Conservation (phyloP, 2,113 vertebrate species). For the Rattus rattus region DNA sequence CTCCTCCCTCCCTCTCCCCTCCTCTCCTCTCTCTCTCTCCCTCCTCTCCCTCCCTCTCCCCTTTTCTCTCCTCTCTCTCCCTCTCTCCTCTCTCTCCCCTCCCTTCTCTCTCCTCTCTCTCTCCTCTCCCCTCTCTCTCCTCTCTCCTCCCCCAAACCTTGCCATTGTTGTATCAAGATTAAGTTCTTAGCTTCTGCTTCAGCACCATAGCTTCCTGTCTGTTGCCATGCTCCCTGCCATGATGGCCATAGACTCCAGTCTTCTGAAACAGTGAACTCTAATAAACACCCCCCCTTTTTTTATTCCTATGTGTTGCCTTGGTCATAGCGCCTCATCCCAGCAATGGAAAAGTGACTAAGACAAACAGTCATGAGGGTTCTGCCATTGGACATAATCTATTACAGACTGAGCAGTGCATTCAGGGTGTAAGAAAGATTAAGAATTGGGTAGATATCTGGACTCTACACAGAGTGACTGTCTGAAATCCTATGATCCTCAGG, state of each 20-base stretch:
- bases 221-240: not conserved
- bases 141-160: accelerated
- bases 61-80: no score
- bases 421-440: not conserved
- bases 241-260: not conserved
- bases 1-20: no score
- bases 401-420: not conserved
- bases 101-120: no score
- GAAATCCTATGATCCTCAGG: not conserved
- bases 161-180: not conserved
- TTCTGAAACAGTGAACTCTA: not conserved
- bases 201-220: no score
- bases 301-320: not conserved
- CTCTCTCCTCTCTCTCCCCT: accelerated
- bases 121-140: no score
- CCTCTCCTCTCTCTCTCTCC: accelerated
- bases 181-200: not conserved
- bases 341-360: not conserved
- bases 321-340: not conserved
- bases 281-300: not conserved
- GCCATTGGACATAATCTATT: not conserved
- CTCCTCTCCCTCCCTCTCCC: no score
- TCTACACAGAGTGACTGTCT: not conserved
- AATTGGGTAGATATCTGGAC: not conserved
- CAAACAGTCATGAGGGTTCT: not conserved